Conservation (phyloP, 2,797 vertebrate genomes). For the Amphiprion clarkii region DNA sequence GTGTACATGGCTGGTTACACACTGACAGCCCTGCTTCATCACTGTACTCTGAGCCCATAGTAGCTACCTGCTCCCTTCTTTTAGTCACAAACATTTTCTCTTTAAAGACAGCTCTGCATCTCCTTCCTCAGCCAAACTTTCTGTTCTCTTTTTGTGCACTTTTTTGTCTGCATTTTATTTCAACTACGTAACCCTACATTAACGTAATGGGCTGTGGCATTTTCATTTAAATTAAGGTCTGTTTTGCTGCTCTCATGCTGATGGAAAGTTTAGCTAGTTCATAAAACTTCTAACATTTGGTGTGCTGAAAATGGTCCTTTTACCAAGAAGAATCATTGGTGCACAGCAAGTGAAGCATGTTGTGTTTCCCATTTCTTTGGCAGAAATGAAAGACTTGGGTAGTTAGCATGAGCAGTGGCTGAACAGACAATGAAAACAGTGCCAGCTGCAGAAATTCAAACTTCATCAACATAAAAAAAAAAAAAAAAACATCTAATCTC, state of each 20-base stretch:
- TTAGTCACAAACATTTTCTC: slow-evolving; percentile 24
- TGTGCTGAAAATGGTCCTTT: slow-evolving; percentile 37
- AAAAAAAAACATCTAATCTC: slow-evolving; percentile 37
- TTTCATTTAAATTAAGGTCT: slow-evolving; percentile 58
- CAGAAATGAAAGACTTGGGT: slow-evolving; percentile 38
- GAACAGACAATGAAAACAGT: slow-evolving; percentile 57
- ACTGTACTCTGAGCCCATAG: slow-evolving; percentile 45
- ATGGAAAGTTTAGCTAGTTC: slow-evolving; percentile 42
- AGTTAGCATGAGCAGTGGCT: slow-evolving; percentile 49
- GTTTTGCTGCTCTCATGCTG: slow-evolving; percentile 44
- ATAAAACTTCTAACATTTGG: slow-evolving; percentile 56
- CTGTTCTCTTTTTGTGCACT: not conserved
- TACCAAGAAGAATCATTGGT: slow-evolving; percentile 25
- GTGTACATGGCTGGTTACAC: slow-evolving; percentile 71
- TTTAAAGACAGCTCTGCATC: not conserved
- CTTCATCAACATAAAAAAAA: slow-evolving; percentile 48
- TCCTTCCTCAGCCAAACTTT: slow-evolving; percentile 12
- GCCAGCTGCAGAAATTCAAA: slow-evolving; percentile 61
- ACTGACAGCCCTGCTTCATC: slow-evolving; percentile 63
- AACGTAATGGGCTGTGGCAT: slow-evolving; percentile 63
- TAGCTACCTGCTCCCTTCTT: slow-evolving; percentile 42
- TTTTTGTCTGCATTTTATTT: slow-evolving; percentile 32
- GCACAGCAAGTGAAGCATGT: slow-evolving; percentile 51
- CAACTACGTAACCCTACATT: slow-evolving; percentile 39
- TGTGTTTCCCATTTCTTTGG: slow-evolving; percentile 42